phyloP scores from a whole-genome alignment of 1,140 invertebrate genomes.

The Bombus balteatus region DNA sequence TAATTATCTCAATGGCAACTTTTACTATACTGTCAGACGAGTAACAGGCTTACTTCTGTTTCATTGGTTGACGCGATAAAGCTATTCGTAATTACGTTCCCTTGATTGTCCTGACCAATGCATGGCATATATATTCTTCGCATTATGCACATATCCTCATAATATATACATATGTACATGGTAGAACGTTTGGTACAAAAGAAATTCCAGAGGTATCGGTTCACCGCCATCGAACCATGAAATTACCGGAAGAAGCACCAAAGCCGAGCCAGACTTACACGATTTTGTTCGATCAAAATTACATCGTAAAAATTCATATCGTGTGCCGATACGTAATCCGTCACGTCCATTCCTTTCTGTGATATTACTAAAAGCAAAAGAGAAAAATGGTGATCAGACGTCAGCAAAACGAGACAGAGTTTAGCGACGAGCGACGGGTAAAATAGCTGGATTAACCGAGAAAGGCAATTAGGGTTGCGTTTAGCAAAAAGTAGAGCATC shows the following conservation, averaged over 20 bases:
- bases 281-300: not conserved
- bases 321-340: no score
- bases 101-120: no score
- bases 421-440: not conserved
- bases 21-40: no score
- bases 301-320: not conserved
- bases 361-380: not conserved
- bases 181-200: conserved; percentile 40
- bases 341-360: not conserved
- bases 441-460: conserved; percentile 27
- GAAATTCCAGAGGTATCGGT: conserved; percentile 60
- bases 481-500: conserved; percentile 53
- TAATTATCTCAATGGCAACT: no score
- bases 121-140: no score
- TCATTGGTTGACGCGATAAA: no score
- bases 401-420: not conserved
- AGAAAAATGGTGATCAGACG: not conserved
- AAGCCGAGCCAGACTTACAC: conserved; percentile 22
- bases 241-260: conserved; percentile 63
- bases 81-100: no score
- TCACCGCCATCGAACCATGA: conserved; percentile 60
- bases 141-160: no score
- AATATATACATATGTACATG: not conserved
- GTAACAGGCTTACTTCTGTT: no score
- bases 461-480: conserved; percentile 44